These are phyloP conservation scores for Lophura nycthemera DNA, from an alignment of 2,113 vertebrate genomes.

Conservation along the genomic window DNA sequence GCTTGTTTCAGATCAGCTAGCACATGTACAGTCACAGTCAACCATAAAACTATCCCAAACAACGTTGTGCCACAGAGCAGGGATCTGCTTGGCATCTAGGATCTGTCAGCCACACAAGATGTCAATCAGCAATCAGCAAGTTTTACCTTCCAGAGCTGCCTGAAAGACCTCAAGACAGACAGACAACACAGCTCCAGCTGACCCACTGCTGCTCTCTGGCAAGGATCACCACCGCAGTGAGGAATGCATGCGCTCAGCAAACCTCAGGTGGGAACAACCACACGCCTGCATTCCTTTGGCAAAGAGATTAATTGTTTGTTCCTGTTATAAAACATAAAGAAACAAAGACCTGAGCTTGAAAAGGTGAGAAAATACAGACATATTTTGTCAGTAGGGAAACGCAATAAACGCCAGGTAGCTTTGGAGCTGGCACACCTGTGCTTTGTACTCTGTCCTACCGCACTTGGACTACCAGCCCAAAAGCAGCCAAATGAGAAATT, in stretches of 20 bases:
- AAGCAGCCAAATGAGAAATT: conserved; percentile 65
- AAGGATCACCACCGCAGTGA: neutral
- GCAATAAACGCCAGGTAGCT: neutral
- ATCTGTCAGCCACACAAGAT: neutral
- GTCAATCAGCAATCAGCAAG: neutral
- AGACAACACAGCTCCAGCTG: neutral
- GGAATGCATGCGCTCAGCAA: conserved; percentile 37
- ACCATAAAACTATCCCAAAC: neutral
- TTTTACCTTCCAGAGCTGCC: neutral
- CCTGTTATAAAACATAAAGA: conserved; percentile 16
- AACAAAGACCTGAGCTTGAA: neutral
- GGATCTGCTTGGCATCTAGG: neutral
- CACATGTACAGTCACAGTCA: neutral
- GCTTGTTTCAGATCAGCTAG: neutral
- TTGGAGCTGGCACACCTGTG: accelerated
- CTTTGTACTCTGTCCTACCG: neutral
- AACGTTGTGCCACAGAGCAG: neutral
- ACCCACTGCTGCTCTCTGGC: neutral
- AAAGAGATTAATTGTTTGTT: conserved; percentile 41
- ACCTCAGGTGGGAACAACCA: conserved; percentile 28
- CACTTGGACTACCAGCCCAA: neutral
- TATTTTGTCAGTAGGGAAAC: neutral
- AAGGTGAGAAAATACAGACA: conserved; percentile 15
- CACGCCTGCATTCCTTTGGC: neutral
- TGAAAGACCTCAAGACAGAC: neutral